Conservation (phyloP, 1,140 invertebrate genomes). For the Monomorium pharaonis region DNA sequence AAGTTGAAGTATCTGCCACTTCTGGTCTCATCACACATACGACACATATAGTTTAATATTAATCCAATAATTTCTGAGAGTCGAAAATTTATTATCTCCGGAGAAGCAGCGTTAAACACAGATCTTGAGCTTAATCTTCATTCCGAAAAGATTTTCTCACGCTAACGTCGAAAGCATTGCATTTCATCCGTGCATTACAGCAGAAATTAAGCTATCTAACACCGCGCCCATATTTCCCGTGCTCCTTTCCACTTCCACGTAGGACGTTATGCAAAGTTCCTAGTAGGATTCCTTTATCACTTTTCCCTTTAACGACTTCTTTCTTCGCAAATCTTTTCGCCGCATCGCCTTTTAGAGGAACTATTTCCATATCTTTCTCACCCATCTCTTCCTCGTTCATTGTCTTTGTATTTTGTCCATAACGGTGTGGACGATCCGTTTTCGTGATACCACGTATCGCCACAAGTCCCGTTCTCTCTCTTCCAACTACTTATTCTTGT, state of each 20-base stretch:
- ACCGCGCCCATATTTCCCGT: not conserved
- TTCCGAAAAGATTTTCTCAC: slow-evolving; percentile 8
- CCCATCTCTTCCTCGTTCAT: slow-evolving; percentile 12
- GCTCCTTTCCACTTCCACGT: slow-evolving; percentile 1
- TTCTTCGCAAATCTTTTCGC: not conserved
- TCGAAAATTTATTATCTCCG: not conserved
- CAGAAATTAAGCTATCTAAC: slow-evolving; percentile 39
- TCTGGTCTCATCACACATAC: not conserved
- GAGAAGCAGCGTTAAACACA: not conserved
- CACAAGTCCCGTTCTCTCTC: not conserved
- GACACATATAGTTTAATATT: not conserved
- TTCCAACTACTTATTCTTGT: slow-evolving; percentile 12
- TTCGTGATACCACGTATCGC: slow-evolving; percentile 30
- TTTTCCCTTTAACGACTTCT: slow-evolving; percentile 45
- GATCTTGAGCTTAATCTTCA: not conserved
- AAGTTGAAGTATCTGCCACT: not conserved
- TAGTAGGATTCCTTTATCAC: slow-evolving; percentile 28
- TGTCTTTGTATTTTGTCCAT: slow-evolving; percentile 34
- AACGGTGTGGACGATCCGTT: slow-evolving; percentile 12
- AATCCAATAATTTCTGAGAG: not conserved
- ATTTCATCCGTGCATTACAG: not conserved
- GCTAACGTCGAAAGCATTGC: not conserved
- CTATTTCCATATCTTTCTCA: slow-evolving; percentile 40
- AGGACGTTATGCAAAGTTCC: slow-evolving; percentile 17
- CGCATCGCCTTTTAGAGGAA: slow-evolving; percentile 27